Conservation (phyloP, 2,888 invertebrate species). For the Drosophila testacea region DNA sequence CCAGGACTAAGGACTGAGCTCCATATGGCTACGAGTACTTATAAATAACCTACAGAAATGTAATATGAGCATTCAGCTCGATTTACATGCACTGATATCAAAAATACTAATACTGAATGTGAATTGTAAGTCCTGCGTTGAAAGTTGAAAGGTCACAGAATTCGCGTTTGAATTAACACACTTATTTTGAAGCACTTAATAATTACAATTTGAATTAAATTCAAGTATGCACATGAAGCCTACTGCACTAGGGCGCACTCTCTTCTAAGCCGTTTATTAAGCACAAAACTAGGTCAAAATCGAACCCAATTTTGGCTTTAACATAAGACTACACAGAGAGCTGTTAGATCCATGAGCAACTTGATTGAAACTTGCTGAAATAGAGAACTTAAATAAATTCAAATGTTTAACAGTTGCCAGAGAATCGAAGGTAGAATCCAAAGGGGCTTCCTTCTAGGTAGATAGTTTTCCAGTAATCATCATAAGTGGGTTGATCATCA, state of each 20-base stretch:
- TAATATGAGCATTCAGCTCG: conserved; percentile 55
- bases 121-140: conserved; percentile 36
- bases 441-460: conserved; percentile 6
- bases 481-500: neutral
- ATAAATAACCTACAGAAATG: conserved; percentile 34
- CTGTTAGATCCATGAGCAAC: conserved; percentile 15
- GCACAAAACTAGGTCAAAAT: conserved; percentile 4
- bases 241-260: conserved; percentile 12
- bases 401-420: neutral
- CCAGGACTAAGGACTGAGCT: neutral
- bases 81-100: conserved; percentile 28
- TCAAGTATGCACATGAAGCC: conserved; percentile 29
- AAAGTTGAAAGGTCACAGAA: conserved; percentile 73
- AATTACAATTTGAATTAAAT: conserved; percentile 16
- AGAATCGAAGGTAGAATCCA: neutral
- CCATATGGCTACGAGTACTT: conserved; percentile 28
- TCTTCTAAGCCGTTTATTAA: neutral
- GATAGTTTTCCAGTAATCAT: conserved; percentile 5
- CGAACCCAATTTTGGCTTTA: neutral
- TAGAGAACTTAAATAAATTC: neutral
- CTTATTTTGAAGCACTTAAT: conserved; percentile 20
- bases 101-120: neutral
- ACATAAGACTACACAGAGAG: conserved; percentile 2
- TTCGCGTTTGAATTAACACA: conserved; percentile 25
- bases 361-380: conserved; percentile 33